A percentile compares a stretch with the other conserved stretches of the same genome.
Conservation (phyloP, 2,888 invertebrate genomes). For the Tenthredo notha region DNA sequence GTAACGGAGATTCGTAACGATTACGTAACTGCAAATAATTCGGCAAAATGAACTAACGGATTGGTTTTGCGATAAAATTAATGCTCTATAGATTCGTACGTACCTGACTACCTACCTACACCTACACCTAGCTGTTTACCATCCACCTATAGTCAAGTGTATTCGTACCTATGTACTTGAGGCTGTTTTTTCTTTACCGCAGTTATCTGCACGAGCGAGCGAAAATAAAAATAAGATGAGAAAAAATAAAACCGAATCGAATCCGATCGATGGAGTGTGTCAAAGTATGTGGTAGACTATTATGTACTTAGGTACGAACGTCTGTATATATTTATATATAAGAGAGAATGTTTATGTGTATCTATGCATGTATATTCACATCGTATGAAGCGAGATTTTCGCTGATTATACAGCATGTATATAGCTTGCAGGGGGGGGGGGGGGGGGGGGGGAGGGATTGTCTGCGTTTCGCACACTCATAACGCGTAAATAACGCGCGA, state of each 20-base stretch:
- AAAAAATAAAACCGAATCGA: constrained; percentile 14
- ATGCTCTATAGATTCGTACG: constrained; percentile 9
- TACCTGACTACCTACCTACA: neutral
- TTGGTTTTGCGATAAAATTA: constrained; percentile 8
- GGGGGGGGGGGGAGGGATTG: neutral
- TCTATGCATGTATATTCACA: neutral
- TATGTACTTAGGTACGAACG: neutral
- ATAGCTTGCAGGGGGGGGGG: neutral
- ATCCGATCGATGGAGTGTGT: constrained; percentile 29
- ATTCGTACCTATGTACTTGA: neutral
- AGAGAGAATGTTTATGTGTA: neutral
- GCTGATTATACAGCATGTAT: constrained; percentile 9
- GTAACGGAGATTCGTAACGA: neutral
- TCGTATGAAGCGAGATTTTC: neutral
- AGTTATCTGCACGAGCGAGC: constrained; percentile 21
- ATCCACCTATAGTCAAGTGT: neutral
- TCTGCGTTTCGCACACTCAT: constrained; percentile 5
- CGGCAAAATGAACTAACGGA: neutral
- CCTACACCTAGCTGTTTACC: neutral
- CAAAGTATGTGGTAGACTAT: neutral
- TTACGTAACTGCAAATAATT: constrained; percentile 4
- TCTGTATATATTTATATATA: neutral
- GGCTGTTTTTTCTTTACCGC: neutral
- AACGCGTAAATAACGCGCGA: neutral
- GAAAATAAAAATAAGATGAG: neutral